Evolutionary conservation across 2,888 invertebrate genomes (phyloP), one percentile per base, ranked within the genome.

Genomic region (Sacculina carcini): DNA sequence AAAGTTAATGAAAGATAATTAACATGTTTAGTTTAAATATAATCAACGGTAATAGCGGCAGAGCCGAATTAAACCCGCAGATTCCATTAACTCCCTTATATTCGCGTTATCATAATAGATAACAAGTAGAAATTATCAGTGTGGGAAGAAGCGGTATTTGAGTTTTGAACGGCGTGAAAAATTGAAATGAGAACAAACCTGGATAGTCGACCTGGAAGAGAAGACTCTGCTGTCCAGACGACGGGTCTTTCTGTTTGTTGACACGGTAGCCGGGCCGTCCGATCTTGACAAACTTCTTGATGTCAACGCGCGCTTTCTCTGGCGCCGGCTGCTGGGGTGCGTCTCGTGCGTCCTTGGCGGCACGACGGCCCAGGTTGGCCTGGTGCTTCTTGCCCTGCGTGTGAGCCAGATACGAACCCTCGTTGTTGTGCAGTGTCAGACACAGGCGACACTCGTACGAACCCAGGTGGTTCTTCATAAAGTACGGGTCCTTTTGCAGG

Each of bases 371-470:
- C 58, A 98, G 72, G 67, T 98, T 98, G 4, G 94, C 90, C 65
- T 98, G 98, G 81, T 98, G 96, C 62, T 98, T 98, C 64, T 99
- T 99, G 24, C 96, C 98, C 67, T 99, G 98, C 0, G 98, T 98
- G 63, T 98, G 98, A 5, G 98, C 96, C 62, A 98, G 71, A 64
- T 98, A 98, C 61, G 94, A 94, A 2, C 96, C 98, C 67, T 92
- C 98, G 68, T 98, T 99, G 65, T 98, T 99, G 66, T 98, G 98
- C 19, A 98, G 71, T 0, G 98, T 99, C 50, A 99, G 68, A 71
- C 98, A 98, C 5, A 99, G 69, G 69, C 99, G 99, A 67, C 98
- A 98, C 68, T 98, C 98, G 66, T 98, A 99, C 0, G 96, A 90
- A 1, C 83, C 92, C 59, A 94, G 72, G 70, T 98, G 98, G 71